Evolutionary conservation across 2,113 vertebrate species (phyloP).

Genomic region (Cyanistes caeruleus): DNA sequence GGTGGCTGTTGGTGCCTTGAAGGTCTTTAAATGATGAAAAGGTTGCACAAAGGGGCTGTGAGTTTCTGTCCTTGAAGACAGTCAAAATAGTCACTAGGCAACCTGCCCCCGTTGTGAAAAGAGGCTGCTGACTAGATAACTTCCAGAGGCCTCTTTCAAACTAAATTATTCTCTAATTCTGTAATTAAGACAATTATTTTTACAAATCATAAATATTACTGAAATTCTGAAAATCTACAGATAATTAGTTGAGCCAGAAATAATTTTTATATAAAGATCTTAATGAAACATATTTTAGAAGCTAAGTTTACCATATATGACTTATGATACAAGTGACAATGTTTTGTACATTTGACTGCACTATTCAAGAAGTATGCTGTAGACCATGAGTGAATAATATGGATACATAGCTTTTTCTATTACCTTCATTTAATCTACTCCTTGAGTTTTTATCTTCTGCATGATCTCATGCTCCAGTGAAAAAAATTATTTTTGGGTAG

Average conservation of each 20-base stretch:
- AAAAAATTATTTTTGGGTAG: neutral
- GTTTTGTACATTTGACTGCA: slow-evolving; percentile 1
- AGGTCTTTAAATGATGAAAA: neutral
- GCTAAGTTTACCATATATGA: neutral
- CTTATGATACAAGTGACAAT: neutral
- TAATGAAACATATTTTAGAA: neutral
- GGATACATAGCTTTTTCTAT: neutral
- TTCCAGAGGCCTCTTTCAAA: neutral
- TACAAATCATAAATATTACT: slow-evolving; percentile 10
- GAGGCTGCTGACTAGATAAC: neutral
- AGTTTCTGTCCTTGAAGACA: neutral
- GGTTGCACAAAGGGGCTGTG: neutral
- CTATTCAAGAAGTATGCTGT: neutral
- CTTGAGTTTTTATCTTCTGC: slow-evolving; percentile 19
- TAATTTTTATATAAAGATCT: neutral
- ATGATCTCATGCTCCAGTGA: neutral
- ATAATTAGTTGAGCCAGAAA: neutral
- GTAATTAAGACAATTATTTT: slow-evolving; percentile 5
- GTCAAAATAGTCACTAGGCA: neutral
- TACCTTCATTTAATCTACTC: neutral
- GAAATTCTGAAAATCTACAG: slow-evolving; percentile 12
- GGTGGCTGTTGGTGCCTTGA: neutral
- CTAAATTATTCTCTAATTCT: neutral
- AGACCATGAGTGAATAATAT: neutral
- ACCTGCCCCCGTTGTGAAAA: neutral